These are phyloP conservation scores for Hippocampus comes DNA, from an alignment of 2,113 vertebrate genomes.

Conservation along the genomic window DNA sequence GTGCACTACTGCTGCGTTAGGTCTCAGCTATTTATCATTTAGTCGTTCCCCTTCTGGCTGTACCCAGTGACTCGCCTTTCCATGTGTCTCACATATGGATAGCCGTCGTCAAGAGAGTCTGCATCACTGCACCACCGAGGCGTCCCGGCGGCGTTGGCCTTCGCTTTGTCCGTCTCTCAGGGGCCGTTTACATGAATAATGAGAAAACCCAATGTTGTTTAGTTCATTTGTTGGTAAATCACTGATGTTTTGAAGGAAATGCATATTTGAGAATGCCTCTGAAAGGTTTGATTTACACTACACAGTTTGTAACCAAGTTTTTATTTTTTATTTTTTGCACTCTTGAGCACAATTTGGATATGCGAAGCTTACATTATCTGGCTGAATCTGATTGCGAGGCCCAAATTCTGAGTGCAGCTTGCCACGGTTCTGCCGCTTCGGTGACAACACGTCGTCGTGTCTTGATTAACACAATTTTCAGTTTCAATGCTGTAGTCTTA, in stretches of 20 bases:
- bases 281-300: neutral
- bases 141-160: conserved; percentile 16
- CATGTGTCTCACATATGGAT: conserved; percentile 46
- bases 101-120: conserved; percentile 27
- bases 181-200: conserved; percentile 15
- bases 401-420: too few relatives aligned
- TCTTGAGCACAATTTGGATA: neutral
- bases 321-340: neutral
- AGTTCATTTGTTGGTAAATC: neutral
- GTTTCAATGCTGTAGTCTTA: too few relatives aligned
- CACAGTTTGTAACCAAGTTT: neutral
- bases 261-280: neutral
- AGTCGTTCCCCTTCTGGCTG: conserved; percentile 31
- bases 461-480: too few relatives aligned
- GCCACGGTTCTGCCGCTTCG: too few relatives aligned
- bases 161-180: conserved; percentile 21
- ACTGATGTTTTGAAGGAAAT: neutral
- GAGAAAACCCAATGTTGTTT: neutral
- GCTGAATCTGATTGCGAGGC: neutral
- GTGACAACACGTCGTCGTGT: too few relatives aligned
- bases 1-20: conserved; percentile 7
- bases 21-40: conserved; percentile 25
- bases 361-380: neutral
- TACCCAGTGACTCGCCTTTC: conserved; percentile 38
- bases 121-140: conserved; percentile 15